Evolutionary conservation across 2,888 invertebrate genomes (phyloP).

Genomic region (Stenchaetothrips biformis): DNA sequence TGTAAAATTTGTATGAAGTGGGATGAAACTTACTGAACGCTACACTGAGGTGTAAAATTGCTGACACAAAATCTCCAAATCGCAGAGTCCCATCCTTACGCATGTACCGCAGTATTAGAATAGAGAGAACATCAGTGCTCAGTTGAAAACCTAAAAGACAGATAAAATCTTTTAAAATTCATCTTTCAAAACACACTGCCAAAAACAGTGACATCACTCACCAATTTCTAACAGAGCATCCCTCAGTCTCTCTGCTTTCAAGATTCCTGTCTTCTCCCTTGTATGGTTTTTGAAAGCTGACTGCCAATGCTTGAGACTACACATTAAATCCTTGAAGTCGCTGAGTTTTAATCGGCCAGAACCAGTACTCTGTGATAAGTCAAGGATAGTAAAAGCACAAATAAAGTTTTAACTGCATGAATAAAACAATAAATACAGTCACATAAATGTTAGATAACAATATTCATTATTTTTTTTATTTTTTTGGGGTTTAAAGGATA

Average conservation of each 20-base stretch:
- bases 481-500: slow-evolving; percentile 54
- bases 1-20: background rate
- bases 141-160: slow-evolving; percentile 65
- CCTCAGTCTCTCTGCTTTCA: slow-evolving; percentile 76
- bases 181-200: background rate
- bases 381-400: slow-evolving; percentile 26
- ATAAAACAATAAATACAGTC: slow-evolving; percentile 2
- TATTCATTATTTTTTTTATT: slow-evolving; percentile 25
- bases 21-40: slow-evolving; percentile 68
- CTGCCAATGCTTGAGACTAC: slow-evolving; percentile 87
- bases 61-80: slow-evolving; percentile 87
- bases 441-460: slow-evolving; percentile 5
- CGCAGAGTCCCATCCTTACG: slow-evolving; percentile 86
- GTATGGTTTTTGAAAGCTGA: slow-evolving; percentile 84
- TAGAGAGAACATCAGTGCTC: slow-evolving; percentile 75
- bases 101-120: slow-evolving; percentile 81
- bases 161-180: slow-evolving; percentile 19
- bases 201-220: slow-evolving; percentile 42
- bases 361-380: slow-evolving; percentile 59
- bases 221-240: slow-evolving; percentile 81
- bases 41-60: slow-evolving; percentile 79
- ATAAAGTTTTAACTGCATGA: background rate
- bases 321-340: slow-evolving; percentile 88
- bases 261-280: slow-evolving; percentile 83
- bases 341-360: slow-evolving; percentile 75